A percentile compares a stretch with the other conserved stretches of the same genome.
Evolutionary conservation across 2,888 invertebrate genomes (phyloP).

Genomic region (Drosophila demipolita): DNA sequence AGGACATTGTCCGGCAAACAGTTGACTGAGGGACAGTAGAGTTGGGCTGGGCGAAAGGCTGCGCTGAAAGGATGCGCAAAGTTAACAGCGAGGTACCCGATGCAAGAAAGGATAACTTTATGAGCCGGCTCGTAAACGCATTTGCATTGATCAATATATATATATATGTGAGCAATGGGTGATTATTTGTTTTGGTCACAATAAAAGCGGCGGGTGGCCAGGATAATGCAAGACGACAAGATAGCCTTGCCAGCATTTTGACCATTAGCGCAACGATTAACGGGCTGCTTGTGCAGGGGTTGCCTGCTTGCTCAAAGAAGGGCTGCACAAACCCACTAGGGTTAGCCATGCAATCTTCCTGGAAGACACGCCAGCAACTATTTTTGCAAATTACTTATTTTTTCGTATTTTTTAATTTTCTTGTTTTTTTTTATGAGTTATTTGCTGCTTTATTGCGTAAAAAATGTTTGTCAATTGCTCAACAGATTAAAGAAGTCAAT

Average conservation of each 20-base stretch:
- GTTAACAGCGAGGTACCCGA: slow-evolving; percentile 61
- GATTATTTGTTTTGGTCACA: slow-evolving; percentile 80
- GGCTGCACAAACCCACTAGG: slow-evolving; percentile 25
- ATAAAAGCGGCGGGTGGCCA: slow-evolving; percentile 78
- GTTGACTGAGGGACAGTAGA: slow-evolving; percentile 1
- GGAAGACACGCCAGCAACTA: slow-evolving; percentile 30
- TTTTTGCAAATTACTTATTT: not conserved
- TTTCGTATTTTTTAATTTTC: slow-evolving; percentile 13
- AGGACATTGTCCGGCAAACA: not conserved
- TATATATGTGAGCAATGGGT: slow-evolving; percentile 71
- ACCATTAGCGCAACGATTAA: slow-evolving; percentile 72
- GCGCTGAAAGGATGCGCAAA: slow-evolving; percentile 73
- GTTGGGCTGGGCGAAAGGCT: slow-evolving; percentile 47
- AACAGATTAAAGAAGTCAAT: slow-evolving; percentile 55
- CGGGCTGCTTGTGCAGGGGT: slow-evolving; percentile 43
- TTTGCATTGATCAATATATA: slow-evolving; percentile 67
- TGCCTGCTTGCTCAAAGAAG: slow-evolving; percentile 14
- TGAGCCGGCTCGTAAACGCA: slow-evolving; percentile 68
- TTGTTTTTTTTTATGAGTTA: slow-evolving; percentile 34
- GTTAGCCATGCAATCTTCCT: slow-evolving; percentile 43
- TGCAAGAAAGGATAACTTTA: slow-evolving; percentile 81
- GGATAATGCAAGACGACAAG: slow-evolving; percentile 51
- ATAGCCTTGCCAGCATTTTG: slow-evolving; percentile 55
- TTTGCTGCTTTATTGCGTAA: slow-evolving; percentile 58
- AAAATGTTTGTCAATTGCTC: slow-evolving; percentile 46